Percentiles rank a stretch among this genome's conserved stretches.
Evolutionary conservation across 2,113 vertebrate species (phyloP).

Genomic region (Phalacrocorax brasilianus): DNA sequence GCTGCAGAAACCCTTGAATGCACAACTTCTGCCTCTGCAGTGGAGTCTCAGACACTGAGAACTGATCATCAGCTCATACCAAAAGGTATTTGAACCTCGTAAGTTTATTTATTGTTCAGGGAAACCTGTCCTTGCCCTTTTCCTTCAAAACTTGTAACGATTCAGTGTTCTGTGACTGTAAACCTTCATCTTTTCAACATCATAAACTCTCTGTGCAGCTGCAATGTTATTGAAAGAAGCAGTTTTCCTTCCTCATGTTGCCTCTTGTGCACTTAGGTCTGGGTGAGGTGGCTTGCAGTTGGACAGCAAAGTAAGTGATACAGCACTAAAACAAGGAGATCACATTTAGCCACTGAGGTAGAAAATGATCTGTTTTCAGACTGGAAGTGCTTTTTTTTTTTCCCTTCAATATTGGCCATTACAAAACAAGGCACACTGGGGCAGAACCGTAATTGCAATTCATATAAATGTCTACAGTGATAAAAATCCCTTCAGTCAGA

Average conservation of each 20-base stretch:
- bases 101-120: not conserved
- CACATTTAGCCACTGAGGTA: not conserved
- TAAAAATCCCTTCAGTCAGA: not conserved
- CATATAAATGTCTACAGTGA: not conserved
- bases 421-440: not conserved
- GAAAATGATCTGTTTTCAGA: not conserved
- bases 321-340: not conserved
- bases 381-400: not conserved
- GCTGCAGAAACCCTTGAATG: not conserved
- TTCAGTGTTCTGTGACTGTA: not conserved
- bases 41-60: not conserved
- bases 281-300: not conserved
- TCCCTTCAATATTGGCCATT: not conserved
- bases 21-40: not conserved
- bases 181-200: conserved; percentile 20
- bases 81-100: not conserved
- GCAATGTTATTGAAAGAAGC: not conserved
- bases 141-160: not conserved
- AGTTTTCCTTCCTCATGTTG: not conserved
- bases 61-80: not conserved
- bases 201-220: not conserved
- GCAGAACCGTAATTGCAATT: not conserved
- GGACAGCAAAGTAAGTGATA: not conserved
- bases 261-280: not conserved
- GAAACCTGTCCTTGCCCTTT: not conserved